Conservation (phyloP, 2,113 vertebrate species). For the Verasper variegatus region DNA sequence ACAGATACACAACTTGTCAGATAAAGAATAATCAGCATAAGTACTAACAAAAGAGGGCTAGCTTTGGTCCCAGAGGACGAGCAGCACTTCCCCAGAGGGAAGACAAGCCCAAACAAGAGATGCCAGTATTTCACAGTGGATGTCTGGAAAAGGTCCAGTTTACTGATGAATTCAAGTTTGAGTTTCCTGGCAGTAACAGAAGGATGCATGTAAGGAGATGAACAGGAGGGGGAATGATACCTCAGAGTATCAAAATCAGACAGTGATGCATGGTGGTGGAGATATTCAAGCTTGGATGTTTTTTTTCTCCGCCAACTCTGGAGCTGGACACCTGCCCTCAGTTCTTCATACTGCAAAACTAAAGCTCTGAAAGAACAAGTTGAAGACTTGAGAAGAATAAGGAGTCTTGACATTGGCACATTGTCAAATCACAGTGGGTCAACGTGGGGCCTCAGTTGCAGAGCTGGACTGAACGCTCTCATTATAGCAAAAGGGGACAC, state of each 20-base stretch:
- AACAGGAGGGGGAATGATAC: background rate
- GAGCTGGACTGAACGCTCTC: background rate
- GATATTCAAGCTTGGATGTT: background rate
- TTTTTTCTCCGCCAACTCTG: background rate
- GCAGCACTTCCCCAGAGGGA: background rate
- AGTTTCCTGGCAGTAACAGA: constrained; percentile 4
- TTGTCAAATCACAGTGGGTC: background rate
- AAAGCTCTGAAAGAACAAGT: background rate
- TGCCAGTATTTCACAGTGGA: background rate
- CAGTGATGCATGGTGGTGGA: constrained; percentile 1
- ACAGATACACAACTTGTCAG: background rate
- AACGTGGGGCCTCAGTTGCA: background rate
- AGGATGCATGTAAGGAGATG: background rate
- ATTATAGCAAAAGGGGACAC: background rate
- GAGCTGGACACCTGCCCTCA: background rate
- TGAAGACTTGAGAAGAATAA: background rate
- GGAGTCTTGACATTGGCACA: background rate
- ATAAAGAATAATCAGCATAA: constrained; percentile 5
- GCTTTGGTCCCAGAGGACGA: background rate
- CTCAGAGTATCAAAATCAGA: background rate
- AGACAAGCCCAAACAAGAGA: background rate
- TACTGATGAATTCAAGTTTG: background rate
- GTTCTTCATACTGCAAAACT: background rate
- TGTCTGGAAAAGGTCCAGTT: background rate
- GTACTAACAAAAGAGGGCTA: background rate